Evolutionary conservation across 2,113 vertebrate species (phyloP).

Genomic region (Ceratotherium simum): DNA sequence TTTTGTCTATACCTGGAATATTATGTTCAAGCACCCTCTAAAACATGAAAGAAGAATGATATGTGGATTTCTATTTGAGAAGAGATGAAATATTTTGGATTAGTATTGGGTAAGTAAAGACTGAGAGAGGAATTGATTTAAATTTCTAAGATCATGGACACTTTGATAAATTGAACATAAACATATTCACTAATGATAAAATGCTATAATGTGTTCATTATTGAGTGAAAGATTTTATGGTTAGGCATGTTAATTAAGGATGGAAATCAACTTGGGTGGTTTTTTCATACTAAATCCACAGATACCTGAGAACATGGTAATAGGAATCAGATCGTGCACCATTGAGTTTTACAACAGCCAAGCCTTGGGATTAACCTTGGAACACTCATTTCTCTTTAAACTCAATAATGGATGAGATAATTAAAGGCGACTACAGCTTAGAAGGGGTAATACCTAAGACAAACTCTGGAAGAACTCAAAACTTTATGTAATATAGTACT

Average conservation of each 20-base stretch:
- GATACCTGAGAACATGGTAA: not conserved
- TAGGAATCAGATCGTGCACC: not conserved
- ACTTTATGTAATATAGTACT: not conserved
- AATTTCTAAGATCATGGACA: not conserved
- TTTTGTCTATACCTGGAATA: not conserved
- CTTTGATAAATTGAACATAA: not conserved
- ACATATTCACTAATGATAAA: not conserved
- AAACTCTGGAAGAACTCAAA: not conserved
- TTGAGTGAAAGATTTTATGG: not conserved
- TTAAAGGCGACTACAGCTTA: not conserved
- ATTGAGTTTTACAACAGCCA: not conserved
- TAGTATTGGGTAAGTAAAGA: not conserved
- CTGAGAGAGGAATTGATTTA: not conserved
- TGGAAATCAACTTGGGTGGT: not conserved
- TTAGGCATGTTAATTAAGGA: not conserved
- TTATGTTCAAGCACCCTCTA: not conserved
- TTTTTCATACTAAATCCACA: not conserved
- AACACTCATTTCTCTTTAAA: slow-evolving; percentile 38
- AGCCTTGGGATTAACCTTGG: not conserved
- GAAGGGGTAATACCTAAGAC: not conserved
- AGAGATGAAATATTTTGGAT: not conserved
- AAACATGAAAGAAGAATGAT: not conserved
- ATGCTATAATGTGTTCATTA: not conserved
- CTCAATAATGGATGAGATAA: not conserved
- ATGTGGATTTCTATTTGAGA: not conserved